A percentile compares a stretch with the other conserved stretches of the same genome.
These are phyloP conservation scores for Sebastes cheni DNA, from an alignment of 2,797 vertebrate genomes.

Conservation along the genomic window DNA sequence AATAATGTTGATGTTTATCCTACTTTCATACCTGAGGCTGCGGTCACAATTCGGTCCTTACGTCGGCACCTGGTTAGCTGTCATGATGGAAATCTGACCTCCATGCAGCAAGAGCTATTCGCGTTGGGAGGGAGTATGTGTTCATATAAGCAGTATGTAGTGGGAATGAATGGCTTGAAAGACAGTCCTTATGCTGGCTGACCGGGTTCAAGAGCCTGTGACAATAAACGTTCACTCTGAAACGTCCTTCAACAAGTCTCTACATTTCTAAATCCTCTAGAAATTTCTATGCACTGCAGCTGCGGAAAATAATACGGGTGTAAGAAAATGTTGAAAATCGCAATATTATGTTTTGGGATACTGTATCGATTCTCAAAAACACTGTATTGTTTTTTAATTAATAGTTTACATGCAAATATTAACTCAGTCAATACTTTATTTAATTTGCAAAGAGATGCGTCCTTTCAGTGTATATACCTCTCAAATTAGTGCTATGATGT, in stretches of 20 bases:
- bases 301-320: not conserved
- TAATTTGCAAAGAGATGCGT: too few relatives aligned
- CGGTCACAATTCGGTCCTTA: not conserved
- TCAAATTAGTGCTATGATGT: too few relatives aligned
- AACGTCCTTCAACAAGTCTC: not conserved
- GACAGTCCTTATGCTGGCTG: not conserved
- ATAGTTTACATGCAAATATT: not conserved
- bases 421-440: too few relatives aligned
- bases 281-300: not conserved
- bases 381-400: too few relatives aligned
- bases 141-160: not conserved
- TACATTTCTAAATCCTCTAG: not conserved
- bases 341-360: not conserved
- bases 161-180: not conserved
- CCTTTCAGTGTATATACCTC: too few relatives aligned
- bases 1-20: not conserved
- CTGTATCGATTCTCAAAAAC: not conserved
- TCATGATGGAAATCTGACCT: not conserved
- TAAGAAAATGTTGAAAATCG: not conserved
- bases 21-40: not conserved
- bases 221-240: not conserved
- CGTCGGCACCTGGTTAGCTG: not conserved
- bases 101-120: not conserved
- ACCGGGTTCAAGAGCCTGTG: not conserved
- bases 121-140: not conserved